Percentiles rank a stretch among this genome's conserved stretches.
Evolutionary conservation across 1,140 invertebrate genomes (phyloP).

Genomic region (Anadara kagoshimensis): DNA sequence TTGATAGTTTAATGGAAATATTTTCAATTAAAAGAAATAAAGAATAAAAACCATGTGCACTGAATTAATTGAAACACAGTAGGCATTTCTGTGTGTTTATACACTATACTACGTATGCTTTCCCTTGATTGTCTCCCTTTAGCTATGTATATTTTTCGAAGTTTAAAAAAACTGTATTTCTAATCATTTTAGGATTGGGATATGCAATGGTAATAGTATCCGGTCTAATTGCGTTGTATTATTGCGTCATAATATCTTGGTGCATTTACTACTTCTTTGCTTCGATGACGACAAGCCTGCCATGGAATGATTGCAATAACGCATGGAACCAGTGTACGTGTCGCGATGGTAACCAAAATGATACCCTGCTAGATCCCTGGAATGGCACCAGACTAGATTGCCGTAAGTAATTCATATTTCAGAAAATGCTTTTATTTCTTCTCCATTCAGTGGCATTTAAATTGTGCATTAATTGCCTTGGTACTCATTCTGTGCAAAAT

Average conservation of each 20-base stretch:
- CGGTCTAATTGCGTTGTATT: conserved; percentile 73
- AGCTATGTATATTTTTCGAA: no score
- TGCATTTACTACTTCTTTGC: conserved; percentile 71
- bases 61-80: no score
- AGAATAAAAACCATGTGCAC: no score
- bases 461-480: not conserved
- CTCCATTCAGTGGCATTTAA: not conserved
- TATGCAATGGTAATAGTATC: conserved; percentile 80
- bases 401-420: conserved; percentile 23
- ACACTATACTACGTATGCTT: no score
- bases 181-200: conserved; percentile 81
- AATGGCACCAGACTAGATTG: conserved; percentile 26
- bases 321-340: conserved; percentile 76
- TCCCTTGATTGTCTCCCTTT: no score
- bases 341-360: conserved; percentile 37
- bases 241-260: conserved; percentile 74
- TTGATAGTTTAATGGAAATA: no score
- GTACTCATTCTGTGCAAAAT: not conserved
- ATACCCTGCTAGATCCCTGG: conserved; percentile 36
- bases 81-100: no score
- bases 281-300: conserved; percentile 67
- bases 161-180: not conserved
- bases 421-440: not conserved
- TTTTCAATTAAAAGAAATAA: no score
- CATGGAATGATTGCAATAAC: conserved; percentile 67